phyloP scores from a whole-genome alignment of 2,113 vertebrate species.

The Ceyx margarethae region DNA sequence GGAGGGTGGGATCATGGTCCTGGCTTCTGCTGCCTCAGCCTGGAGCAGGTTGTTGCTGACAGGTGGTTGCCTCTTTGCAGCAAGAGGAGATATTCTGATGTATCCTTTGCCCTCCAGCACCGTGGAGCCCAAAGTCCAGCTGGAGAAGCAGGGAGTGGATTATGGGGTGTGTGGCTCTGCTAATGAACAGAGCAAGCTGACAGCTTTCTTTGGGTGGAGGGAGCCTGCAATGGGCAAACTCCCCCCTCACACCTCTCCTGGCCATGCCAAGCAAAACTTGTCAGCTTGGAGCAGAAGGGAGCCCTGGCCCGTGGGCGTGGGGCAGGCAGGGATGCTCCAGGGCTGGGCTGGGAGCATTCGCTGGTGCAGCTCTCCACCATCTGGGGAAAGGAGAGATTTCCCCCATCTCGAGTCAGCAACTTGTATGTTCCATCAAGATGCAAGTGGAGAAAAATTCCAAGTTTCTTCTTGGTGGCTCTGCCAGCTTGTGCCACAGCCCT shows the following conservation, averaged over 20 bases:
- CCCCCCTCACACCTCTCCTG: not conserved
- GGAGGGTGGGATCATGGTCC: accelerated
- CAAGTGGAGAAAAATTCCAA: not conserved
- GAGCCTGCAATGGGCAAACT: not conserved
- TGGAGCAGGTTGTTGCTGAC: accelerated
- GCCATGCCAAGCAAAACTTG: not conserved
- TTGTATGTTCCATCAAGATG: accelerated
- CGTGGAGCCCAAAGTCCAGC: not conserved
- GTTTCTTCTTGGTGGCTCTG: not conserved
- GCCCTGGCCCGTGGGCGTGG: not conserved
- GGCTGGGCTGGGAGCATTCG: not conserved
- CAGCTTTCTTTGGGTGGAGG: not conserved
- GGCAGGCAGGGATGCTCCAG: not conserved
- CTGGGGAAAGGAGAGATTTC: not conserved
- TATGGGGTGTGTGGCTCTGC: not conserved
- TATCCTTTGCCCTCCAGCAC: not conserved
- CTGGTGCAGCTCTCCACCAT: not conserved
- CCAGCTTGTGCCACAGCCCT: not conserved
- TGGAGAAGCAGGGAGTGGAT: not conserved
- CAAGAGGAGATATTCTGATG: not conserved
- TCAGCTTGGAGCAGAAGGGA: conserved; percentile 37
- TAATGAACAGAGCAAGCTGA: not conserved
- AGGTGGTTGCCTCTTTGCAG: not conserved
- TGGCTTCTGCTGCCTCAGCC: not conserved
- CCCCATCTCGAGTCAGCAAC: not conserved